Percentiles rank a stretch among this genome's conserved stretches.
These are phyloP conservation scores for Sebastes paucispinis DNA, from an alignment of 2,797 vertebrate genomes.

Conservation along the genomic window DNA sequence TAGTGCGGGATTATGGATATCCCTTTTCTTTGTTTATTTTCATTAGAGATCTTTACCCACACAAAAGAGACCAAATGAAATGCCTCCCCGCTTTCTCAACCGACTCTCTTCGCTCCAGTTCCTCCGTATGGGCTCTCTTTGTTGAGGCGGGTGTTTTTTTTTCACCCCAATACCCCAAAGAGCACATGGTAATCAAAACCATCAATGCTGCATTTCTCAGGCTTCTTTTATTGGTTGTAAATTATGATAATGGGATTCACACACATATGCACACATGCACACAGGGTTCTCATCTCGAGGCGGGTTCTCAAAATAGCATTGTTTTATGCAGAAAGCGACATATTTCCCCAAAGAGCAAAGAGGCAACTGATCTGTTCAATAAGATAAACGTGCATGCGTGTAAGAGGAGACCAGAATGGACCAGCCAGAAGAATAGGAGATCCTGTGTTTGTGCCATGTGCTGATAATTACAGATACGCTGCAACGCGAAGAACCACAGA, in stretches of 20 bases:
- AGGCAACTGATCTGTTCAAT: slow-evolving; percentile 56
- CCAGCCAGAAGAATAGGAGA: slow-evolving; percentile 52
- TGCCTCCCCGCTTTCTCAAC: slow-evolving; percentile 60
- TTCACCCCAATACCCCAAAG: slow-evolving; percentile 69
- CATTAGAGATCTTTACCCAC: slow-evolving; percentile 69
- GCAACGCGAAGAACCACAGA: slow-evolving; percentile 63
- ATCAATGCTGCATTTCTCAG: slow-evolving; percentile 73
- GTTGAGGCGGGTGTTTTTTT: slow-evolving; percentile 48
- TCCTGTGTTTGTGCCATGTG: slow-evolving; percentile 72
- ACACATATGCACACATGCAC: slow-evolving; percentile 64
- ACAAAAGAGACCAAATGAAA: slow-evolving; percentile 76
- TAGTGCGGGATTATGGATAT: slow-evolving; percentile 63
- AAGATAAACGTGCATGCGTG: slow-evolving; percentile 54
- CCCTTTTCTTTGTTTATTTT: slow-evolving; percentile 76
- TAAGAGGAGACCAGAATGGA: slow-evolving; percentile 31
- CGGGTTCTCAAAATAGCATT: slow-evolving; percentile 27
- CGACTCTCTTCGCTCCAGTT: slow-evolving; percentile 62
- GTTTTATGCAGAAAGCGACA: slow-evolving; percentile 41
- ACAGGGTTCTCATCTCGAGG: slow-evolving; percentile 40
- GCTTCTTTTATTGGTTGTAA: slow-evolving; percentile 79
- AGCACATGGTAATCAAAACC: slow-evolving; percentile 83
- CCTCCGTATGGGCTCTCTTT: slow-evolving; percentile 67
- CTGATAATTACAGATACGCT: slow-evolving; percentile 72
- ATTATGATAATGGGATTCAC: slow-evolving; percentile 80
- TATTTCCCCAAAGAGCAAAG: slow-evolving; percentile 54